Percentiles rank a stretch among this genome's conserved stretches.
Evolutionary conservation across 2,888 invertebrate species (phyloP).

Genomic region (Drosophila vallismaia): DNA sequence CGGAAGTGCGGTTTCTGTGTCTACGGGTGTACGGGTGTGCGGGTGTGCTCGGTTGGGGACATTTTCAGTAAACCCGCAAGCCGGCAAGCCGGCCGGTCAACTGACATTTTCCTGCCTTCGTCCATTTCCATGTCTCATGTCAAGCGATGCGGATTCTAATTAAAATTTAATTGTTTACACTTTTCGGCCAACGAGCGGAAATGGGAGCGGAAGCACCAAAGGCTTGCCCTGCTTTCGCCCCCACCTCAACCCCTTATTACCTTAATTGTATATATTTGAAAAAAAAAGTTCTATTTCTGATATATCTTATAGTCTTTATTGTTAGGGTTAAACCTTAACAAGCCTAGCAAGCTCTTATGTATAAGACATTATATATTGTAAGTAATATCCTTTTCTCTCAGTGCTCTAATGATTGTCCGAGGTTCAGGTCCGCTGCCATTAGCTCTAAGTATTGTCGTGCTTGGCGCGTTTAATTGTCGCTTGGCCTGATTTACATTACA

Average conservation of each 20-base stretch:
- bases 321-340: too few species aligned
- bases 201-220: constrained; percentile 48
- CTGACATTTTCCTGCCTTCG: constrained; percentile 29
- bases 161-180: constrained; percentile 79
- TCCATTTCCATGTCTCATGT: constrained; percentile 48
- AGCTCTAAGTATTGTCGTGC: constrained; percentile 68
- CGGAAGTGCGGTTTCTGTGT: constrained; percentile 35
- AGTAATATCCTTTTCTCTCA: background rate
- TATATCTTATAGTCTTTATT: too few species aligned
- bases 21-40: background rate
- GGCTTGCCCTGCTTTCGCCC: constrained; percentile 21
- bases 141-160: constrained; percentile 73
- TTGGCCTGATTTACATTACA: constrained; percentile 73
- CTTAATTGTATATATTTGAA: background rate
- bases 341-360: too few species aligned
- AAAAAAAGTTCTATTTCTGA: background rate
- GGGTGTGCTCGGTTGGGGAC: constrained; percentile 9
- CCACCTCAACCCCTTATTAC: constrained; percentile 5
- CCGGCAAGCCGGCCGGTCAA: background rate
- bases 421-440: constrained; percentile 53
- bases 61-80: background rate
- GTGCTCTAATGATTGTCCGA: constrained; percentile 19
- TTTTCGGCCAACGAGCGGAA: constrained; percentile 67
- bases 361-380: too few species aligned
- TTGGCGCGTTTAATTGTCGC: constrained; percentile 67